Percentiles rank a stretch among this genome's conserved stretches.
Evolutionary conservation across 2,888 invertebrate species (phyloP).

Genomic region (Ferrisia virgata): DNA sequence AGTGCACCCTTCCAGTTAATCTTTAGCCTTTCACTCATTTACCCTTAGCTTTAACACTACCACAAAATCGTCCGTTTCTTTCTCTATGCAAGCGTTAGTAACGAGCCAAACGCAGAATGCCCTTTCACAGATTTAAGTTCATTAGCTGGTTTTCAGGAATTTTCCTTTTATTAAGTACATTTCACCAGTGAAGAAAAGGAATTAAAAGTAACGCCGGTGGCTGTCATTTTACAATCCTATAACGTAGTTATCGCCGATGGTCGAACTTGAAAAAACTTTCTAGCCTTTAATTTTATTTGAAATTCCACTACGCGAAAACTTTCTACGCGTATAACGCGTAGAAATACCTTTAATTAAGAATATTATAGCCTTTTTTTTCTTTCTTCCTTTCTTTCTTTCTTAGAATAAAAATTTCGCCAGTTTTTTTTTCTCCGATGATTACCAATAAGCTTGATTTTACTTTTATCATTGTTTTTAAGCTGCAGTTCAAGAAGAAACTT

Average conservation of each 20-base stretch:
- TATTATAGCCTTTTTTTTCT: neutral
- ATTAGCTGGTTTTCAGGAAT: slow-evolving; percentile 37
- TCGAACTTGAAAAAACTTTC: slow-evolving; percentile 23
- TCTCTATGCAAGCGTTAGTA: slow-evolving; percentile 34
- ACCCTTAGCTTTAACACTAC: slow-evolving; percentile 29
- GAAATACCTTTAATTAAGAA: neutral
- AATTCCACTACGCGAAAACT: neutral
- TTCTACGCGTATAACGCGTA: neutral
- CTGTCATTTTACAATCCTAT: slow-evolving; percentile 27
- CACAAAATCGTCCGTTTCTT: slow-evolving; percentile 31
- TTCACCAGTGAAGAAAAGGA: slow-evolving; percentile 6
- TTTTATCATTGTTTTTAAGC: no score
- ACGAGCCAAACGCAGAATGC: slow-evolving; percentile 29
- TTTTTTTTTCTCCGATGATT: no score
- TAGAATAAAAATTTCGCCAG: no score
- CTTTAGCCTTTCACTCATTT: slow-evolving; percentile 33
- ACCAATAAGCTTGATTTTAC: no score
- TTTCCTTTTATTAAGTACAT: slow-evolving; percentile 36
- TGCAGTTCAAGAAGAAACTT: no score
- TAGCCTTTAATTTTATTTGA: neutral
- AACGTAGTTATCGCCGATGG: slow-evolving; percentile 14
- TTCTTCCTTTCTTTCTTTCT: no score
- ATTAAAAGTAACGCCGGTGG: slow-evolving; percentile 29
- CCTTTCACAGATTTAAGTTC: slow-evolving; percentile 39
- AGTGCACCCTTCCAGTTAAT: slow-evolving; percentile 32